These are phyloP conservation scores for Apis florea DNA, from an alignment of 1,140 invertebrate genomes.

Conservation along the genomic window DNA sequence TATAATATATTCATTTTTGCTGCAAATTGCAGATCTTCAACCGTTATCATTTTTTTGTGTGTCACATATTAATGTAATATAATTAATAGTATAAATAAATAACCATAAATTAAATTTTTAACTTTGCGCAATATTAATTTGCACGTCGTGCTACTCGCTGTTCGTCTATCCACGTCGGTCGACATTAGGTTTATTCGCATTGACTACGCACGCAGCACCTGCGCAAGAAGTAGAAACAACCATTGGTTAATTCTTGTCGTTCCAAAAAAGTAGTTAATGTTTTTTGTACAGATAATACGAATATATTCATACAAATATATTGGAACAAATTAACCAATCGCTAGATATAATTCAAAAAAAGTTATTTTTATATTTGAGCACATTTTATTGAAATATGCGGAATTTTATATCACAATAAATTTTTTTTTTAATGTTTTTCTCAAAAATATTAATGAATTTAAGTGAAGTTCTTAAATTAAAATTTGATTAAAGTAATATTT, in stretches of 20 bases:
- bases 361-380: too few relatives aligned
- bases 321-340: neutral
- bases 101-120: slow-evolving; percentile 3
- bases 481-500: too few relatives aligned
- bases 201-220: slow-evolving; percentile 28
- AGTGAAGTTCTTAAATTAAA: too few relatives aligned
- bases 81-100: neutral
- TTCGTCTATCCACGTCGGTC: slow-evolving; percentile 44
- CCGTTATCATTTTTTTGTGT: slow-evolving; percentile 25
- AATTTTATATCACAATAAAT: neutral
- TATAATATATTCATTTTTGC: slow-evolving; percentile 33
- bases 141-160: slow-evolving; percentile 29
- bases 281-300: neutral
- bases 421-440: too few relatives aligned
- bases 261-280: slow-evolving; percentile 3
- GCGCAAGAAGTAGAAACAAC: slow-evolving; percentile 27
- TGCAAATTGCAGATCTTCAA: slow-evolving; percentile 22
- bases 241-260: slow-evolving; percentile 25
- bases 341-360: slow-evolving; percentile 4
- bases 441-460: too few relatives aligned
- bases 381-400: too few relatives aligned
- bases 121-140: slow-evolving; percentile 17
- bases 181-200: slow-evolving; percentile 45
- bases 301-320: too few relatives aligned
- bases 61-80: slow-evolving; percentile 31